These are phyloP conservation scores for Corvus moneduloides DNA, from an alignment of 2,113 vertebrate genomes.

Conservation along the genomic window DNA sequence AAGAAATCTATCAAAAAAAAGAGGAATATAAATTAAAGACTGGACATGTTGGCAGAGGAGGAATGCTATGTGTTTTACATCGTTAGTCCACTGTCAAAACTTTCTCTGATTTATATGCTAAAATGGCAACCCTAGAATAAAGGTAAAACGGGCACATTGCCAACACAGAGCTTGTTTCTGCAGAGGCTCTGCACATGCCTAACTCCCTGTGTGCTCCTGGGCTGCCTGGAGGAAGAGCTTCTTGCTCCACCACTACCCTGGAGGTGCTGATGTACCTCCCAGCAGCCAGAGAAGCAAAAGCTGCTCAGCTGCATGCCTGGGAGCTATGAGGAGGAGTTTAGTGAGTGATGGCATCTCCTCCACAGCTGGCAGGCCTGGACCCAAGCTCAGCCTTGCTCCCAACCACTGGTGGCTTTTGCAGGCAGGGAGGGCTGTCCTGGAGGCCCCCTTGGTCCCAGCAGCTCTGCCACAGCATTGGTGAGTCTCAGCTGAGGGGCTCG, in stretches of 20 bases:
- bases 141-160: conserved; percentile 16
- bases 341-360: not conserved
- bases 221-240: not conserved
- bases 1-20: conserved; percentile 3
- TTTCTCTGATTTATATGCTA: conserved; percentile 33
- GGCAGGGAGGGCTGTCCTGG: not conserved
- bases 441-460: not conserved
- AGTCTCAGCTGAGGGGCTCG: not conserved
- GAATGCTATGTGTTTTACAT: conserved; percentile 41
- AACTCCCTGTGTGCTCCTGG: not conserved
- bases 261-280: rapidly evolving
- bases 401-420: rapidly evolving
- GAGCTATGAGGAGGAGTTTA: rapidly evolving
- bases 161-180: not conserved
- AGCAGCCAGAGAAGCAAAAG: not conserved
- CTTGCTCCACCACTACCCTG: not conserved
- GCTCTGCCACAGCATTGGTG: rapidly evolving
- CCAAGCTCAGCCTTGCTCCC: not conserved
- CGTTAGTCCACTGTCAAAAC: conserved; percentile 52
- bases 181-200: not conserved
- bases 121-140: conserved; percentile 1
- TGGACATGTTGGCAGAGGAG: not conserved
- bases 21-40: not conserved
- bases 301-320: not conserved
- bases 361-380: rapidly evolving